phyloP scores from a whole-genome alignment of 2,797 vertebrate species.

The Trachurus trachurus region DNA sequence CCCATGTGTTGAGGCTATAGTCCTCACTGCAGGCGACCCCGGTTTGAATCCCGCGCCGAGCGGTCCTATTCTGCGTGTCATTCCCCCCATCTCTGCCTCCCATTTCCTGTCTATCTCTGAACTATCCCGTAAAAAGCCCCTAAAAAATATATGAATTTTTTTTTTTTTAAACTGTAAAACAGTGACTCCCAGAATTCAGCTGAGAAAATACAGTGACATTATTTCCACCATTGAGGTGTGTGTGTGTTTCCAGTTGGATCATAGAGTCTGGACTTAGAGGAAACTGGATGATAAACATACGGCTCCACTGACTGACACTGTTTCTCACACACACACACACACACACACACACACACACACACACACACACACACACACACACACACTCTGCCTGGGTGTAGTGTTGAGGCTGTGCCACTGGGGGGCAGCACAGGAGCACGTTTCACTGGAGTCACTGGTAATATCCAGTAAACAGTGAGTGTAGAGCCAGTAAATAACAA shows the following conservation, averaged over 20 bases:
- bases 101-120: too few species aligned
- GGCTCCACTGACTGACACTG: not conserved
- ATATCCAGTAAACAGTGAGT: conserved; percentile 38
- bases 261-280: not conserved
- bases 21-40: too few species aligned
- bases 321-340: not conserved
- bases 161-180: fast-evolving
- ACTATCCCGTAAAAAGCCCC: too few species aligned
- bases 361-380: not conserved
- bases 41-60: too few species aligned
- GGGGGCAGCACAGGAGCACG: conserved; percentile 60
- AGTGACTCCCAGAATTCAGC: not conserved
- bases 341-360: not conserved
- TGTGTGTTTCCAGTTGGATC: conserved; percentile 5
- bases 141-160: too few species aligned
- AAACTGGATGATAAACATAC: conserved; percentile 10
- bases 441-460: conserved; percentile 14
- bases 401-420: conserved; percentile 58
- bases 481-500: conserved; percentile 62
- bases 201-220: conserved; percentile 2
- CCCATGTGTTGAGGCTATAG: too few species aligned
- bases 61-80: too few species aligned
- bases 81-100: too few species aligned
- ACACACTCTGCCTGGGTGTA: conserved; percentile 36
- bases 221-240: not conserved